Percentiles rank a stretch among this genome's conserved stretches.
Evolutionary conservation across 1,140 invertebrate genomes (phyloP).

Genomic region (Leptinotarsa defecta): DNA sequence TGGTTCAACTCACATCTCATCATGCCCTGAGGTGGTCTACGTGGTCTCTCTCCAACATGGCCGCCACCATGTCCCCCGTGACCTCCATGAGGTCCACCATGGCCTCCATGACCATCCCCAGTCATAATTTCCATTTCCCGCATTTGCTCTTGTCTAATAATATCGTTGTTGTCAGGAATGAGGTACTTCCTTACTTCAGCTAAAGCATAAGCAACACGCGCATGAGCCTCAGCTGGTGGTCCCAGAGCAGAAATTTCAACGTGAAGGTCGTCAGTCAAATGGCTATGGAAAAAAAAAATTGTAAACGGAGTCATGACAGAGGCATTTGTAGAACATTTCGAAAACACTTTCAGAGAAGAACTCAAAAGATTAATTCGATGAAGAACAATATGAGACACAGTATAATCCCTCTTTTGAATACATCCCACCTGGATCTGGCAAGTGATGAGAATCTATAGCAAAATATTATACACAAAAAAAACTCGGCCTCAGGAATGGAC

Average conservation of each 20-base stretch:
- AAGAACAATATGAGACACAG: too few species aligned
- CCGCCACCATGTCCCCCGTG: not conserved
- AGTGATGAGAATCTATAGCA: too few species aligned
- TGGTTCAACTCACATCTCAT: conserved; percentile 25
- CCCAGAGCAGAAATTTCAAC: conserved; percentile 90
- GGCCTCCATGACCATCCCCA: conserved; percentile 51
- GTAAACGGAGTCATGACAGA: too few species aligned
- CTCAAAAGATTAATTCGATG: too few species aligned
- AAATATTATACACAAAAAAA: too few species aligned
- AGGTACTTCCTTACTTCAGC: conserved; percentile 68
- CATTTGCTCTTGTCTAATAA: conserved; percentile 84
- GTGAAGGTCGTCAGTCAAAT: conserved; percentile 90
- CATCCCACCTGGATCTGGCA: too few species aligned
- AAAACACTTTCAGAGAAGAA: too few species aligned
- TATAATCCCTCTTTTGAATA: too few species aligned
- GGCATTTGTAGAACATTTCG: too few species aligned
- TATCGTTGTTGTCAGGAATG: conserved; percentile 77
- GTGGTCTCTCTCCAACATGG: conserved; percentile 26
- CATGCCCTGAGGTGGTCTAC: conserved; percentile 22
- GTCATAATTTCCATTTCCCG: conserved; percentile 80
- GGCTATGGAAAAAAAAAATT: conserved; percentile 58
- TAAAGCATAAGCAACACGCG: conserved; percentile 85
- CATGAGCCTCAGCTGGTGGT: conserved; percentile 88
- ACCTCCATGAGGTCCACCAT: not conserved
- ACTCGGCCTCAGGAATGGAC: too few species aligned